Evolutionary conservation across 2,888 invertebrate species (phyloP), one percentile per base, ranked within the genome.

Genomic region (Axea sp.): DNA sequence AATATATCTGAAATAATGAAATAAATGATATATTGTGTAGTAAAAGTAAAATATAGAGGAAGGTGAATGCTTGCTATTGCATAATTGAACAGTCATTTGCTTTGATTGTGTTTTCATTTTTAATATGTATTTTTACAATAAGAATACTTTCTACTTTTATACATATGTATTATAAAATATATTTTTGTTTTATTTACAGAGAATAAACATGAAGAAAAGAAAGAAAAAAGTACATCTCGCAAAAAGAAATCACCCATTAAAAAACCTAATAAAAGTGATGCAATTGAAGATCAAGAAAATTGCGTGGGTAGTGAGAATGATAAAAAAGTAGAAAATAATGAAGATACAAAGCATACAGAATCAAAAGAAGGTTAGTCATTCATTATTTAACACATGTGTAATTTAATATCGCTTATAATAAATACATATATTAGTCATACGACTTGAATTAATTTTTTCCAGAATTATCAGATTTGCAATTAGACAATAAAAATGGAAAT

Each of bases 201-300:
- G 47, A 83, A 82, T 72, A 78, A 77, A 57, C 69, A 78, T 7
- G 83, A 83, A 22, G 84, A 81, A 76, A 80, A 81, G 69, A 81
- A 81, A 57, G 79, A 24, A 67, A 57, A 28, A 33, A 84, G 19
- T 80, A 59, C 80, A 72, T 60, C 79, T 19, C 57, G 78, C 31
- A 73, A 71, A 41, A 77, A 17, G 76, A 78, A 77, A 51, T 57
- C 60, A 4, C 33, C 69, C 12, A 19, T 67, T 0, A 81, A 84
- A 35, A 78, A 76, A 26, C 14, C 31, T 8, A 64, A 45, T 28
- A 74, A 68, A 24, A 79, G 77, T 37, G 77, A 74, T 62, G 78
- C 45, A 5, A 82, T 83, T 33, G 87, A 87, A 60, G 82, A 87
- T 78, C 87, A 86, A 59, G 87, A 87, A 73, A 87, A 87, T 79